Evolutionary conservation across 1,140 invertebrate species (phyloP).

Genomic region (Leptinotarsa defecta): DNA sequence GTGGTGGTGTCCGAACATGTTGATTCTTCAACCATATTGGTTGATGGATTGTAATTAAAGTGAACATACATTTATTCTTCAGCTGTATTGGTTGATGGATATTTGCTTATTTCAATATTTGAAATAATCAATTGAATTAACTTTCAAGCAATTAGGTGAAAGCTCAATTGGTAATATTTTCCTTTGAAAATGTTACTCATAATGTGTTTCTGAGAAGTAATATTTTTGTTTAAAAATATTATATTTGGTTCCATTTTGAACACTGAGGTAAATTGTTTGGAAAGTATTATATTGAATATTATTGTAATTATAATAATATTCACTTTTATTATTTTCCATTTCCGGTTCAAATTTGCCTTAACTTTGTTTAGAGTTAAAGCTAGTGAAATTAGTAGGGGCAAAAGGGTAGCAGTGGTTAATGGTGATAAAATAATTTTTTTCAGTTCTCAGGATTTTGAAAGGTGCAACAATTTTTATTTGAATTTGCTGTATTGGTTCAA

Average conservation of each 20-base stretch:
- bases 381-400: too few species aligned
- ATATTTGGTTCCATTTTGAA: not conserved
- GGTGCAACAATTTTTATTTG: too few species aligned
- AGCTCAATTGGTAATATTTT: not conserved
- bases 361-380: too few species aligned
- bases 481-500: too few species aligned
- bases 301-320: too few species aligned
- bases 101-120: not conserved
- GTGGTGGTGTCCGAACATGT: not conserved
- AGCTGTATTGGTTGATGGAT: not conserved
- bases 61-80: not conserved
- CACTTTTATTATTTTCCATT: too few species aligned
- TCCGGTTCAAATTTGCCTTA: too few species aligned
- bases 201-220: not conserved
- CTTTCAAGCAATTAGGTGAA: not conserved
- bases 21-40: slow-evolving; percentile 3
- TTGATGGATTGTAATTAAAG: not conserved
- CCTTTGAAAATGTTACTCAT: not conserved
- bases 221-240: slow-evolving; percentile 1
- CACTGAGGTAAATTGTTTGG: too few species aligned
- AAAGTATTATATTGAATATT: too few species aligned
- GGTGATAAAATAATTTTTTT: too few species aligned
- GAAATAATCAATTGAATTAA: not conserved
- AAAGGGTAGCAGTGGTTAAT: too few species aligned
- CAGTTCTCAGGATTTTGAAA: too few species aligned